Base-by-base conservation (phyloP, 2,113 vertebrate genomes). In the Onychorhynchus coronatus region DNA sequence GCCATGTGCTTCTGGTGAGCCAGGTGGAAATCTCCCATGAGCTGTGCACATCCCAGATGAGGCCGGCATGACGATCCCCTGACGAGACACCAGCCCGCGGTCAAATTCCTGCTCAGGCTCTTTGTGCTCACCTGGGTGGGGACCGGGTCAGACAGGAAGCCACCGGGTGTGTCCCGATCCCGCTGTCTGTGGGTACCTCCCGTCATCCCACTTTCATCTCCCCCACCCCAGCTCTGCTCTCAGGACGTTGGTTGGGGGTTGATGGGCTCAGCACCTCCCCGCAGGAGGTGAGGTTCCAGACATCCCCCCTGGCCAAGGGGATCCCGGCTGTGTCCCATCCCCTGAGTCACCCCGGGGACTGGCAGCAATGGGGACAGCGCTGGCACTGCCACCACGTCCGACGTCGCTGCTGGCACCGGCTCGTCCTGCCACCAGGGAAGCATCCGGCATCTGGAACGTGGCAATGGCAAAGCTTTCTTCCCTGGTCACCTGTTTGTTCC, bases 81-180 rank as follows among this genome's bases (percentile, higher is more conserved):
- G 89, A 90, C 30, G 70, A 96, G 95, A 94, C 96, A 91, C 10
- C 82, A 78, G 97, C 93, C 94, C 37, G 47, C 37, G 71, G 85
- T 49, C 66, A 85, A 89, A 94, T 92, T 94, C 80, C 71, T 94
- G 86, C 84, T 62, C 67, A 0, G n/a, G 65, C n/a, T 63, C 93
- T 88, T 88, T 92, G 93, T 86, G 61, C 90, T 17, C 1, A 14
- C 33, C 47, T 53, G 95, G 94, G 91, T 27, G 95, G 12, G 85
- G 93, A 52, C 41, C 10, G 31, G 63, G 71, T 50, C 16, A 58
- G 90, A 85, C 92, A 62, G 39, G 25, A 20, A 78, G 77, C 20
- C 72, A 6, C 52, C 3, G 81, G 95, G 91, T 11, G 94, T 44
- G 94, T 2, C 21, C 7, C 75, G 81, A 70, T 73, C 72, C 49